Conservation (phyloP, 2,888 invertebrate species). For the Cheilosia pagana region DNA sequence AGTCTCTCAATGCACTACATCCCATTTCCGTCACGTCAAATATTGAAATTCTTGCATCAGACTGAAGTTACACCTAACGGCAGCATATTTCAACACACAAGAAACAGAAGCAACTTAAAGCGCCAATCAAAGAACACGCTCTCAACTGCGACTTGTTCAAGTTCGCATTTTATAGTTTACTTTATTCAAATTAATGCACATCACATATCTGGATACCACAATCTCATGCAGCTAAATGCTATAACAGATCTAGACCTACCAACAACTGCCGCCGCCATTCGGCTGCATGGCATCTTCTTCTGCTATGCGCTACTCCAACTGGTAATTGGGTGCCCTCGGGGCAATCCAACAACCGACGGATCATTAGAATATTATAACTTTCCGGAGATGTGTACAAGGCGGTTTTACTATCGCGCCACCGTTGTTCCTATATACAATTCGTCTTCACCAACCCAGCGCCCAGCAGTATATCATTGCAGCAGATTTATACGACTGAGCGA, state of each 20-base stretch:
- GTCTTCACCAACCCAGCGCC: conserved; percentile 51
- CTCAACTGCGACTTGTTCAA: conserved; percentile 30
- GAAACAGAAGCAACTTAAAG: conserved; percentile 17
- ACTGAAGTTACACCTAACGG: conserved; percentile 17
- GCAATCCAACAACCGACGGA: conserved; percentile 48
- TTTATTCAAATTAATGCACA: conserved; percentile 57
- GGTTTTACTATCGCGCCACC: conserved; percentile 63
- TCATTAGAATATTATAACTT: conserved; percentile 73
- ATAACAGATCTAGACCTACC: conserved; percentile 44
- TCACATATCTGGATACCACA: conserved; percentile 39
- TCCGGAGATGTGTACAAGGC: conserved; percentile 67
- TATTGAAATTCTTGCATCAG: no score
- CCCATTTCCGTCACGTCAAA: no score
- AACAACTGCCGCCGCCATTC: neutral
- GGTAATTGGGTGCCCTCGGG: conserved; percentile 53
- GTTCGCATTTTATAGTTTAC: conserved; percentile 51
- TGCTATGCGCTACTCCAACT: conserved; percentile 32
- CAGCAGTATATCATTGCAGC: conserved; percentile 52
- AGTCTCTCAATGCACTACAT: no score
- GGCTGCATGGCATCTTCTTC: conserved; percentile 1
- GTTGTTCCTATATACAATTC: conserved; percentile 44
- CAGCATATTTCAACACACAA: neutral
- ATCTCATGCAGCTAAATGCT: conserved; percentile 56
- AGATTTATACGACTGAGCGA: conserved; percentile 69
- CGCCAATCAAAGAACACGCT: conserved; percentile 19